Conservation (phyloP, 2,888 invertebrate genomes). For the Ornithoptera alexandrae region DNA sequence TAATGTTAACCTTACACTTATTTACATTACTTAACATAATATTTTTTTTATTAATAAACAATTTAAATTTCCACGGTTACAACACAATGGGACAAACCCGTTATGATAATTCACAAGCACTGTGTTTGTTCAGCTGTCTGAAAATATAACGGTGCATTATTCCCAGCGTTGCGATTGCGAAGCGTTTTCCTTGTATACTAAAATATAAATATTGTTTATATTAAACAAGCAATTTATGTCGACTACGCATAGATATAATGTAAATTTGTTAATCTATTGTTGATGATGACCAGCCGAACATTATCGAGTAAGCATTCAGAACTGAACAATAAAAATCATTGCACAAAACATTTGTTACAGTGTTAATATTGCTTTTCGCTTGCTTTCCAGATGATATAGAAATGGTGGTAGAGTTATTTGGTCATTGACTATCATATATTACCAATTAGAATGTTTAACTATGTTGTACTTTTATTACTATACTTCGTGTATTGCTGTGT, state of each 20-base stretch:
- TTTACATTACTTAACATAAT: slow-evolving; percentile 3
- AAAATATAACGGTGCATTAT: slow-evolving; percentile 14
- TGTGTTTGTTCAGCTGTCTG: slow-evolving; percentile 22
- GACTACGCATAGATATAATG: neutral
- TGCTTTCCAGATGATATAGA: too few relatives aligned
- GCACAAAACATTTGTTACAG: too few relatives aligned
- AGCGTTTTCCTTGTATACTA: slow-evolving; percentile 11
- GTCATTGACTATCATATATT: too few relatives aligned
- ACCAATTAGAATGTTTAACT: too few relatives aligned
- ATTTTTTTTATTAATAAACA: slow-evolving; percentile 10
- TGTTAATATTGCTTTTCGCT: too few relatives aligned
- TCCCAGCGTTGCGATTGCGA: neutral
- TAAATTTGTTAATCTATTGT: neutral
- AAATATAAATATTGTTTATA: slow-evolving; percentile 4
- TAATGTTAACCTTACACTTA: neutral
- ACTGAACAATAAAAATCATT: too few relatives aligned
- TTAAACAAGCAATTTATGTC: neutral
- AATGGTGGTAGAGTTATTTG: too few relatives aligned
- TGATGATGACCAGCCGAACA: neutral
- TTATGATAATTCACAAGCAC: slow-evolving; percentile 9
- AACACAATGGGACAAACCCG: slow-evolving; percentile 10
- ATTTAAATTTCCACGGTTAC: neutral
- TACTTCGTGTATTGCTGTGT: too few relatives aligned
- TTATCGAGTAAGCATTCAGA: neutral
- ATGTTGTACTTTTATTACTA: too few relatives aligned